These are phyloP conservation scores for Parapsyche elsis DNA, from an alignment of 1,140 invertebrate genomes.

Conservation along the genomic window DNA sequence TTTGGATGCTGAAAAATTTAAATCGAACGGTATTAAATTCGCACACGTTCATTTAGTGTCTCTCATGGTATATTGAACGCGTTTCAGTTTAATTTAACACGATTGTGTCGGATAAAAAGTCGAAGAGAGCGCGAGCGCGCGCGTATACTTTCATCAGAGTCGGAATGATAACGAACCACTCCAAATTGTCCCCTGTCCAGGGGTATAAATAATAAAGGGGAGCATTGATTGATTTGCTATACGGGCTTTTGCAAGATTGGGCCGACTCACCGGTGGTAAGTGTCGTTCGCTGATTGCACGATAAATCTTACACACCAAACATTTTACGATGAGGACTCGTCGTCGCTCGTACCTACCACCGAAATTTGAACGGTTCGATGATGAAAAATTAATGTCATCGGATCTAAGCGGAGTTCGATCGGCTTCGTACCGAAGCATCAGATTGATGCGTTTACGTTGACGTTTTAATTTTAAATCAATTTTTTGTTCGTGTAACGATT, in stretches of 20 bases:
- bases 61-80: no score
- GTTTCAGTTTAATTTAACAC: slow-evolving; percentile 12
- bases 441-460: background rate
- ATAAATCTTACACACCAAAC: slow-evolving; percentile 35
- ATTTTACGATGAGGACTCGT: slow-evolving; percentile 8
- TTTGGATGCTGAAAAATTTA: no score
- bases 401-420: background rate
- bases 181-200: background rate
- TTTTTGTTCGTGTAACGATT: background rate
- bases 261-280: slow-evolving; percentile 17
- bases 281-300: slow-evolving; percentile 42
- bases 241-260: slow-evolving; percentile 13
- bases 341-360: no score
- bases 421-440: background rate
- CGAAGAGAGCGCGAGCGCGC: background rate
- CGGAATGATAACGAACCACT: background rate
- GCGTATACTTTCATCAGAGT: slow-evolving; percentile 3
- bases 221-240: slow-evolving; percentile 38
- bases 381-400: background rate
- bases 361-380: background rate
- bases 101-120: slow-evolving; percentile 2
- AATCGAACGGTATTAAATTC: no score
- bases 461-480: background rate
- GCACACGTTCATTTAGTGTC: no score
- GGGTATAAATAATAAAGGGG: background rate